Evolutionary conservation across 2,797 vertebrate species (phyloP), one percentile per base, ranked within the genome.

Genomic region (Selene dorsalis): DNA sequence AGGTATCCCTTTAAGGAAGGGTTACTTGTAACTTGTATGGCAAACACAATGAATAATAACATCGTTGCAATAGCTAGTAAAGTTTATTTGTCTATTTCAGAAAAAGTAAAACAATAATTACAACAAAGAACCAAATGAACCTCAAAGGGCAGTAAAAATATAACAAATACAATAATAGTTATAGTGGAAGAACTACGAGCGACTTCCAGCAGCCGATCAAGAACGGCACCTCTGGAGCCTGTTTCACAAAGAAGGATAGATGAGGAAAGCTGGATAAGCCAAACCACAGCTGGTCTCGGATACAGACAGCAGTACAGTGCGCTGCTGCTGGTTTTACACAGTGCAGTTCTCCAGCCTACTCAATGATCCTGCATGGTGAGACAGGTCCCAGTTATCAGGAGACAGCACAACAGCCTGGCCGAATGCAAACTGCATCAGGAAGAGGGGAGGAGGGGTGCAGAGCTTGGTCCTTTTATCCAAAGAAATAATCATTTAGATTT

Each of bases 11-110:
- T 30, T 30, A 35, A 35, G 32, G 32, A 7, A 35, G 32, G 32
- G 32, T 35, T 35, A 6, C 32, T 35, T 35, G 5, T 35, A 55
- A 28, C 2, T 8, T 7, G 17, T 26, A 47, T 16, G 14, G 20
- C 18, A 20, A 57, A 74, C 12, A 52, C 13, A 75, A 72, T 38
- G 3, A 84, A 67, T 1, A 38, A 66, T 0, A 24, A 82, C 22
- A 75, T 53, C 14, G 58, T 52, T 82, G 59, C 78, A 94, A 95
- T 94, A 95, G 94, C 92, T 95, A 95, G 90, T 94, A 94, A 96
- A 92, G 88, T 97, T 98, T 98, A 97, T 97, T 98, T 75, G 57
- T 90, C 79, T 95, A 95, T 95, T 96, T 96, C 90, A 95, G 95
- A 93, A 95, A 96, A 41, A 87, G 88, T 90, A 91, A 94, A 93